These are phyloP conservation scores for Chrysomela aeneicollis DNA, from an alignment of 2,888 invertebrate species.

Conservation along the genomic window DNA sequence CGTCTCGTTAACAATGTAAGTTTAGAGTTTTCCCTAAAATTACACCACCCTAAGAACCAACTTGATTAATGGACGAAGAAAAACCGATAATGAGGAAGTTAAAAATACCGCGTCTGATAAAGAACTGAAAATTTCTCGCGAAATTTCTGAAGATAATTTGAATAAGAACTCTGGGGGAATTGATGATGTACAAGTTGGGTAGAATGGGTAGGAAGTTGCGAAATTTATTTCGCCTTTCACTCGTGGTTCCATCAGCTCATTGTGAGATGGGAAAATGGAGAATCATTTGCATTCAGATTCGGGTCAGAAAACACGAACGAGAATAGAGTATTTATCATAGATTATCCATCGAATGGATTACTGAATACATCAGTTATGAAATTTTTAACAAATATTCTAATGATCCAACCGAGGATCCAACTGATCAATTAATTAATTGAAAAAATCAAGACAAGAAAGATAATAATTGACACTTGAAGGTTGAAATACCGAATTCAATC, in stretches of 20 bases:
- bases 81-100: constrained; percentile 26
- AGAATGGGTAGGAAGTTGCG: constrained; percentile 7
- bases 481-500: too few species aligned
- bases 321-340: not conserved
- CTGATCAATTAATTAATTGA: too few species aligned
- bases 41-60: constrained; percentile 22
- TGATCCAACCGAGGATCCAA: too few species aligned
- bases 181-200: constrained; percentile 8
- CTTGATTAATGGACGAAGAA: constrained; percentile 30
- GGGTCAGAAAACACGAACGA: not conserved
- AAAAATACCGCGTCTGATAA: constrained; percentile 17
- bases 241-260: not conserved
- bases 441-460: too few species aligned
- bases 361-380: too few species aligned
- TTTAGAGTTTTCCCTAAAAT: constrained; percentile 35
- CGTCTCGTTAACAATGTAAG: constrained; percentile 34
- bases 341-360: too few species aligned
- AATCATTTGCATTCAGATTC: not conserved
- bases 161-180: constrained; percentile 1
- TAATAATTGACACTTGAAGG: too few species aligned
- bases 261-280: not conserved
- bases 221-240: not conserved
- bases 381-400: too few species aligned
- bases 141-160: constrained; percentile 7
- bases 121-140: constrained; percentile 6